Evolutionary conservation across 92 coral and sea anemone genomes (phyloP).

Genomic region (Desmophyllum pertusum): DNA sequence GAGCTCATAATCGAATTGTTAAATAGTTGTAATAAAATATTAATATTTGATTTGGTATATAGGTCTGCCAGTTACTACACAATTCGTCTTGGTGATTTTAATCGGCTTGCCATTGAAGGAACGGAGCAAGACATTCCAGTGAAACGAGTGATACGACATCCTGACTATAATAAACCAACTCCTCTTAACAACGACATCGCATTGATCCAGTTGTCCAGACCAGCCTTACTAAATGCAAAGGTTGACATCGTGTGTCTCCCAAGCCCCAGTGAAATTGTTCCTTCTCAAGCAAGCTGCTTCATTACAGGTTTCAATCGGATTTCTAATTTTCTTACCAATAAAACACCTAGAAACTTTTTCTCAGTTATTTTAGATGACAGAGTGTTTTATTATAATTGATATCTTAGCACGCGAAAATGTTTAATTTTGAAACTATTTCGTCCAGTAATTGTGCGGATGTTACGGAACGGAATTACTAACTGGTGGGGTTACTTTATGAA

Average conservation of each 20-base stretch:
- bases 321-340: no score
- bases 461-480: no score
- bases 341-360: no score
- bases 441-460: no score
- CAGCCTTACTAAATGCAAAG: constrained; percentile 30
- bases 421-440: no score
- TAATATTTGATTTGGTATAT: not conserved
- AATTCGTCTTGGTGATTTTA: constrained; percentile 49
- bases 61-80: constrained; percentile 51
- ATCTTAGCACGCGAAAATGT: no score
- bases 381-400: no score
- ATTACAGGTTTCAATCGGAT: constrained; percentile 48
- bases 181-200: constrained; percentile 56
- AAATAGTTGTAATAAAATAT: no score
- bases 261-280: not conserved
- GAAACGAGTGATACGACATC: constrained; percentile 43
- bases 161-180: constrained; percentile 35
- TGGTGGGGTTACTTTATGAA: no score
- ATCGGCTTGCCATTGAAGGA: constrained; percentile 36
- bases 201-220: constrained; percentile 45
- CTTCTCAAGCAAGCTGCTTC: constrained; percentile 14
- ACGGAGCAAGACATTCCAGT: constrained; percentile 49
- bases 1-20: no score
- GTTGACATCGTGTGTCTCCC: constrained; percentile 61
- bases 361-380: no score